Percentiles rank a stretch among this genome's conserved stretches.
Evolutionary conservation across 2,888 invertebrate genomes (phyloP).

Genomic region (Tachina grossa): DNA sequence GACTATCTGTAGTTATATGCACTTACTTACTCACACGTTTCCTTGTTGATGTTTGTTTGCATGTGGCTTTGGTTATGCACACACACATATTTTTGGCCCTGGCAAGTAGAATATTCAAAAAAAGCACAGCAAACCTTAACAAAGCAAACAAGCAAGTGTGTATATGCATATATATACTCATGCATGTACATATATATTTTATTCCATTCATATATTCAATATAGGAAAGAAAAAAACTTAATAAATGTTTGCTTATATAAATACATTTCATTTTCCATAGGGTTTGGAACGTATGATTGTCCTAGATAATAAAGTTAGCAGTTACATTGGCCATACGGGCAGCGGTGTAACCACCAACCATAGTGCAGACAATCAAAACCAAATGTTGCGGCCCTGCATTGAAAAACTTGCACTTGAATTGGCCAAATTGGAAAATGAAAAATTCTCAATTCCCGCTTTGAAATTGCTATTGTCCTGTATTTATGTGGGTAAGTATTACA

Average conservation of each 20-base stretch:
- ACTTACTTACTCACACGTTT: background rate
- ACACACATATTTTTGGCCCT: constrained; percentile 38
- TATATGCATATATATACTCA: background rate
- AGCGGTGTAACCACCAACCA: constrained; percentile 53
- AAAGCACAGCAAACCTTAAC: constrained; percentile 34
- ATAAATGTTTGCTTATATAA: constrained; percentile 22
- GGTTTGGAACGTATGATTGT: constrained; percentile 89
- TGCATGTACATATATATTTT: no score
- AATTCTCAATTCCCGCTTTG: constrained; percentile 87
- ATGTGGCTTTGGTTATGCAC: constrained; percentile 54
- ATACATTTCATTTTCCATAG: constrained; percentile 75
- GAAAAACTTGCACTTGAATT: constrained; percentile 88
- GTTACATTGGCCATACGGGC: constrained; percentile 18
- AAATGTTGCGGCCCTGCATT: constrained; percentile 86
- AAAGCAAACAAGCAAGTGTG: background rate
- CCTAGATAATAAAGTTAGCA: constrained; percentile 79
- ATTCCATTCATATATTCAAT: background rate
- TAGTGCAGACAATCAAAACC: constrained; percentile 76
- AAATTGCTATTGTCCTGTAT: constrained; percentile 90
- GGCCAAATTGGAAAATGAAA: constrained; percentile 87
- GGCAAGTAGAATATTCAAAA: constrained; percentile 42
- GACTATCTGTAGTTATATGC: background rate
- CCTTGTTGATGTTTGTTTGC: constrained; percentile 51
- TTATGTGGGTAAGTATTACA: constrained; percentile 86
- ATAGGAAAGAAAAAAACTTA: background rate